Evolutionary conservation across 1,140 invertebrate genomes (phyloP).

Genomic region (Lordiphosa clarofinis): DNA sequence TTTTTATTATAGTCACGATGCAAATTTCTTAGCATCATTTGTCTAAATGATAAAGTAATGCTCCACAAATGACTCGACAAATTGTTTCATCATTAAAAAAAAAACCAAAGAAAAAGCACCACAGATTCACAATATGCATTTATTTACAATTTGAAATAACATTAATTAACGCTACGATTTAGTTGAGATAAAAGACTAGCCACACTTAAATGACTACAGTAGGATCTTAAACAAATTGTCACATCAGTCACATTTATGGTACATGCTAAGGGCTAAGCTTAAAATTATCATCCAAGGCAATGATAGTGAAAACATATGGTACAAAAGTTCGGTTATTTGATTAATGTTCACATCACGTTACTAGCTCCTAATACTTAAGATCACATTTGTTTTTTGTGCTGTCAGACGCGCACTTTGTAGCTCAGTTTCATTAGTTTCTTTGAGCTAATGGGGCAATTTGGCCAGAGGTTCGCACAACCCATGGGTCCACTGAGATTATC

Average conservation of each 20-base stretch:
- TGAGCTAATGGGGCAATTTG: slow-evolving; percentile 78
- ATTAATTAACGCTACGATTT: slow-evolving; percentile 28
- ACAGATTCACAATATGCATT: slow-evolving; percentile 19
- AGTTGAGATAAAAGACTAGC: slow-evolving; percentile 42
- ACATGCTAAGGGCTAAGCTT: neutral
- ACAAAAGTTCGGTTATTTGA: slow-evolving; percentile 43
- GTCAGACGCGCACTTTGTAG: slow-evolving; percentile 71
- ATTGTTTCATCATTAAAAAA: slow-evolving; percentile 15
- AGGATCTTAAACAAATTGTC: slow-evolving; percentile 36
- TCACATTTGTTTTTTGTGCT: neutral
- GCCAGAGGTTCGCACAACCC: slow-evolving; percentile 79
- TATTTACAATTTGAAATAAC: slow-evolving; percentile 46
- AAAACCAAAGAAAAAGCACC: neutral
- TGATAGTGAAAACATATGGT: slow-evolving; percentile 48
- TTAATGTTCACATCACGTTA: slow-evolving; percentile 26
- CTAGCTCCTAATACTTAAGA: neutral
- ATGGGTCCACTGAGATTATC: slow-evolving; percentile 75
- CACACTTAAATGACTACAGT: slow-evolving; percentile 49
- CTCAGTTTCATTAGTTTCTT: slow-evolving; percentile 78
- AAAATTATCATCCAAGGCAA: slow-evolving; percentile 4
- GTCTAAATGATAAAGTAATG: neutral
- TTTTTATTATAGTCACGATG: no score
- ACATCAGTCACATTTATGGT: slow-evolving; percentile 35
- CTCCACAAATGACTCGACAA: slow-evolving; percentile 5
- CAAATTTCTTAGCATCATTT: no score